Base-by-base conservation (phyloP, 92 coral and sea anemone species). In the Phymanthus crucifer region DNA sequence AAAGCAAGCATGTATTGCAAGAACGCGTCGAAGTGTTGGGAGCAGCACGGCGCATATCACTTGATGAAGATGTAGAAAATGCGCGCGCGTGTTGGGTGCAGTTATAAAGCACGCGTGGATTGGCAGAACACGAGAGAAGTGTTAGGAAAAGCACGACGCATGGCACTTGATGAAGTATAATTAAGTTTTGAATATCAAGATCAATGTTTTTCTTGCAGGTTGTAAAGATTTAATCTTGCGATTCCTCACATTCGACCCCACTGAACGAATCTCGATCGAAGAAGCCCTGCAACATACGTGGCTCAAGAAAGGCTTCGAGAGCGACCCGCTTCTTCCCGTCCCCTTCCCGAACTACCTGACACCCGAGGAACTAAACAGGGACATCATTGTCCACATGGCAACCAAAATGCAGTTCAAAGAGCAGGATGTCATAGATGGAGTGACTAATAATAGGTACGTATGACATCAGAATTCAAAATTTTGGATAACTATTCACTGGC, bases 361-460 rank as follows among this genome's bases (percentile, higher is more conserved):
- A 48, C 88, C 90, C 23, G 91, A 92, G 32, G 90, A 91, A 21
- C 35, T 95, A 31, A 89, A 95, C 47, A 88, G 67, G 17, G 86
- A 89, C 80, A 91, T 95, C 26, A 32, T 91, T 33, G 83, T 76
- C 57, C 98, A 95, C 80, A 90, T 95, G 96, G 83, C 71, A 0
- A 84, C 77, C 64, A 89, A 82, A 75, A 89, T 95, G 92, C 89
- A 83, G 66, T 90, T 93, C 54, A 84, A 90, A 40, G 87, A 89
- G 37, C 80, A 74, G 71, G 90, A 93, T 45, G 52, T 91, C 26
- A 81, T 93, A 38, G 88, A 87, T 35, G 93, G 89, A 21, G 93
- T 95, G 23, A 87, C 83, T 52, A 86, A 87, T 46, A 95, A 95
- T 90, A 90, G 92, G 99, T 95, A 61, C 7, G 99, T 95, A 61